These are phyloP conservation scores for Syngnathus floridae DNA, from an alignment of 2,113 vertebrate genomes.

Conservation along the genomic window DNA sequence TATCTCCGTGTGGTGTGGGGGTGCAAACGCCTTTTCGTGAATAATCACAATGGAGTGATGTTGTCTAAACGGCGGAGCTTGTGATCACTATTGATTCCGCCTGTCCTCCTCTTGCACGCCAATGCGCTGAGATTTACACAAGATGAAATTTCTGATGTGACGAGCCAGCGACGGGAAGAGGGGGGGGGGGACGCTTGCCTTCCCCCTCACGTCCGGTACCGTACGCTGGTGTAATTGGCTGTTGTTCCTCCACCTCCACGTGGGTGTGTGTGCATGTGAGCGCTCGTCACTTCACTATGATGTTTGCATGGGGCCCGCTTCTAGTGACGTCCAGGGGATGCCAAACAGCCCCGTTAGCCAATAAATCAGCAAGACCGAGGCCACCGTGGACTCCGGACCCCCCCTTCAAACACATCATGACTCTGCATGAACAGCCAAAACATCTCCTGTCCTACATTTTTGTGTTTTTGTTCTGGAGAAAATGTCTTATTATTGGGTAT, in stretches of 20 bases:
- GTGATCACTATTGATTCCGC: slow-evolving; percentile 65
- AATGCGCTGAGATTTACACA: slow-evolving; percentile 5
- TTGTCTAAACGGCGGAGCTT: slow-evolving; percentile 59
- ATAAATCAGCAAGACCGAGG: slow-evolving; percentile 35
- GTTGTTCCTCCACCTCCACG: slow-evolving; percentile 32
- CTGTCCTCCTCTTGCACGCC: slow-evolving; percentile 24
- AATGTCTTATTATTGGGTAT: slow-evolving; percentile 14
- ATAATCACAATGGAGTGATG: slow-evolving; percentile 47
- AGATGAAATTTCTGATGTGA: slow-evolving; percentile 30
- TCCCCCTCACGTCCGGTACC: slow-evolving; percentile 36
- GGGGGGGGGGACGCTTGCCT: slow-evolving; percentile 38
- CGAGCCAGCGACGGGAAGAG: slow-evolving; percentile 12
- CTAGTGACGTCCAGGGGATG: slow-evolving; percentile 50
- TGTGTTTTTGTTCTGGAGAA: background rate
- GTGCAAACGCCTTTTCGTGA: too few species aligned
- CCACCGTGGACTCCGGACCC: slow-evolving; percentile 47
- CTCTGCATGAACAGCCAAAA: slow-evolving; percentile 40
- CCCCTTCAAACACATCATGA: slow-evolving; percentile 16
- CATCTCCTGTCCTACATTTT: slow-evolving; percentile 4
- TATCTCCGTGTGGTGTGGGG: too few species aligned
- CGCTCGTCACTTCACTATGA: slow-evolving; percentile 41
- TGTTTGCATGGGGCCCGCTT: slow-evolving; percentile 48
- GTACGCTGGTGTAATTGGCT: slow-evolving; percentile 55
- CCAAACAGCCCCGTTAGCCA: slow-evolving; percentile 54
- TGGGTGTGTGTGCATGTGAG: slow-evolving; percentile 14